Base-by-base conservation (phyloP, 2,888 invertebrate genomes). In the Conus canariensis region DNA sequence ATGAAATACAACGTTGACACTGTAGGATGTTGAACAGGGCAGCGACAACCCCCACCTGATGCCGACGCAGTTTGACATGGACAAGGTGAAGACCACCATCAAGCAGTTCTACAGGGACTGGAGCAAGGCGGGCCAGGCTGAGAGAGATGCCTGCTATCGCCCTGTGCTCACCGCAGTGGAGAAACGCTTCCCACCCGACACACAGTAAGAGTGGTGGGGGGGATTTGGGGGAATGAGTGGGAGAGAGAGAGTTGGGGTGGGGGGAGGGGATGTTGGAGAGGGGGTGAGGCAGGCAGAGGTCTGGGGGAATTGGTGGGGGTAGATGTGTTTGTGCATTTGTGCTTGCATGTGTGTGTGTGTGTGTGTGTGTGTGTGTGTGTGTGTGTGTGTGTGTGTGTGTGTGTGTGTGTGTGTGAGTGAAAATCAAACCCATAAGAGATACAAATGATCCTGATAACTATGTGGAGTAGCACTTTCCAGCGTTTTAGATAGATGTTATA, bases 91-190 rank as follows among this genome's bases (percentile, higher is more conserved):
- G 96, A 98, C 98, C 30, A 98, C 99, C 5, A 97, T 99, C 93
- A 99, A 99, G 96, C 99, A 99, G 96, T 97, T 99, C 94, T 98
- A 98, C n/a, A 97, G 99, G 0, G 99, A 99, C 96, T 99, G 99
- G 99, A 98, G 98, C 94, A 97, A 97, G 0, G 97, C 98, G 92
- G 99, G 99, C 0, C 97, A 97, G 0, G 97, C 97, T 7, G 99
- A 99, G 96, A 97, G 99, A 60, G 97, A 97, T 77, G 98, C 98
- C 90, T 99, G 99, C 94, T 99, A 99, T 96, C 97, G 97, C 92
- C 99, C 99, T 0, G 98, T 99, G 85, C 97, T 99, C 25, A 97
- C 98, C 85, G 98, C 98, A 96, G 97, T 99, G 88, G 97, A 98
- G 90, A 96, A 97, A 22, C 97, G 97, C 91, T 99, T 98, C 96